Evolutionary conservation across 2,113 vertebrate species (phyloP).

Genomic region (Parotia lawesii): DNA sequence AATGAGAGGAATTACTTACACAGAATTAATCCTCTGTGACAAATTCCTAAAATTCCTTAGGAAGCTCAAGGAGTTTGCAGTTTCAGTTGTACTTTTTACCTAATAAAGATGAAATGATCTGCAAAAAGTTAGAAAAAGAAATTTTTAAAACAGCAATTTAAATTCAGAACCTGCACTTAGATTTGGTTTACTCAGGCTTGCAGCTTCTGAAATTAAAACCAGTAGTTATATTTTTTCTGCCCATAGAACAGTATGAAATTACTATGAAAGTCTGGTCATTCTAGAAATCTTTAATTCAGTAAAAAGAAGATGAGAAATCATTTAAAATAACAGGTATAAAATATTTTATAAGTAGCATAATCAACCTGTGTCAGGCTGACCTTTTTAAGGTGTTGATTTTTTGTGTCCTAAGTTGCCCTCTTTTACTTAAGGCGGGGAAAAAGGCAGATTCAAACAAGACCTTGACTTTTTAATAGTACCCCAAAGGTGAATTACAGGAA

Average conservation of each 20-base stretch:
- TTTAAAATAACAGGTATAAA: background rate
- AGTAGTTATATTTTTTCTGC: background rate
- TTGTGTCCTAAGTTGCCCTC: background rate
- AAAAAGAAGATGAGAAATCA: background rate
- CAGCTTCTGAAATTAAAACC: background rate
- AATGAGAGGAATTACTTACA: background rate
- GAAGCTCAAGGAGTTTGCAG: accelerated
- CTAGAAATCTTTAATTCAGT: background rate
- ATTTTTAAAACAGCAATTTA: background rate
- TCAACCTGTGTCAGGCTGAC: background rate
- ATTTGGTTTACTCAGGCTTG: background rate
- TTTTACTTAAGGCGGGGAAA: background rate
- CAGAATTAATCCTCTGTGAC: background rate
- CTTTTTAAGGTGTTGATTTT: background rate
- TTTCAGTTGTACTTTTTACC: background rate
- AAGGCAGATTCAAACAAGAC: background rate
- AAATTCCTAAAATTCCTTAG: background rate
- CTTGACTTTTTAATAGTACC: background rate
- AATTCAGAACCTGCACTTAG: background rate
- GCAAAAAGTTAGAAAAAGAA: background rate
- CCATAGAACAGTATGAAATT: background rate
- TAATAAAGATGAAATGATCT: background rate
- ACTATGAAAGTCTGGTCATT: background rate
- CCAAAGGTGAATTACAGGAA: background rate
- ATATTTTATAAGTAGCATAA: background rate